Base-by-base conservation (phyloP, 2,113 vertebrate genomes). In the Periophthalmus modestus region DNA sequence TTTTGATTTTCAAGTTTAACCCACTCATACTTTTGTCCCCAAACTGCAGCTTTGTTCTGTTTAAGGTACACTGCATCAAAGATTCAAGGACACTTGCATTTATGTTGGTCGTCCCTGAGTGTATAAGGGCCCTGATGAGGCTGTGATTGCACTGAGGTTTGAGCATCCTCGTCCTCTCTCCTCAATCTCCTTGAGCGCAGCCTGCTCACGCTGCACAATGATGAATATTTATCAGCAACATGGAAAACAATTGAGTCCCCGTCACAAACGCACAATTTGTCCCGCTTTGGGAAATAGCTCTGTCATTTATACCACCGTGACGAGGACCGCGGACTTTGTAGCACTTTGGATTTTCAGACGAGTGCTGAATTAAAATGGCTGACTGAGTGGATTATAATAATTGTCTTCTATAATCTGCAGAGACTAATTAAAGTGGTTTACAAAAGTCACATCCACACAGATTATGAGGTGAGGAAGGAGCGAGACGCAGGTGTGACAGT, bases 121-220 rank as follows among this genome's bases (percentile, higher is more conserved):
- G 12, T 24, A 34, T 39, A n/a, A 69, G 55, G 69, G 76, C 65
- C 68, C 33, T 70, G 81, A 88, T 79, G 75, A 83, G 71, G 80
- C 80, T 78, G 50, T 88, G 88, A 89, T 89, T 89, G 84, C 83
- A 75, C 68, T 85, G 78, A 74, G 84, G 84, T 81, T 87, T 77
- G 85, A 90, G 79, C 71, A 23, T 81, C 80, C 72, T 74, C 81
- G 52, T 75, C 78, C 68, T 75, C 74, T 69, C 81, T 90, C 83
- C 86, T 87, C 81, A 78, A 83, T 66, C 76, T 62, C 67, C 81
- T 59, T 16, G 72, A 77, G 78, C 77, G 39, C 78, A 16, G 70
- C 66, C 34, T 63, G 5, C 58, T 62, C 68, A 77, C 61, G 43
- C 74, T 78, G 77, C 87, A 36, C 69, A 69, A 2, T 66, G 46